These are phyloP conservation scores for Brachyptera risi DNA, from an alignment of 2,888 invertebrate genomes.

Conservation along the genomic window DNA sequence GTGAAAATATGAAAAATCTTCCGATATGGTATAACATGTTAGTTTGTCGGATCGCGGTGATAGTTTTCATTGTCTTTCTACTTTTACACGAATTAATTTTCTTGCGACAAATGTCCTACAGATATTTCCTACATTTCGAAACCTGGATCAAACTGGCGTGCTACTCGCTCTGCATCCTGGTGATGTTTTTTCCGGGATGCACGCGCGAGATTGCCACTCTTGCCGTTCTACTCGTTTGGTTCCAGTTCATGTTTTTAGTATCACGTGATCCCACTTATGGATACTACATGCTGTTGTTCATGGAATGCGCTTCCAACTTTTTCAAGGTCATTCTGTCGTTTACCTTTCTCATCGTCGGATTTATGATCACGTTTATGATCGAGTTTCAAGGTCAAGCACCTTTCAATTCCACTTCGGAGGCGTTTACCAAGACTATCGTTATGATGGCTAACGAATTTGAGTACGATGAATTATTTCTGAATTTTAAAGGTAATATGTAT, in stretches of 20 bases:
- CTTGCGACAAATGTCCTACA: background rate
- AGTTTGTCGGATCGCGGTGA: background rate
- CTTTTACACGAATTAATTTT: background rate
- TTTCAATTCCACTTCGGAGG: background rate
- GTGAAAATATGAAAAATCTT: background rate
- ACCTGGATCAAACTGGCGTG: background rate
- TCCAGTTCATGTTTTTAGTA: background rate
- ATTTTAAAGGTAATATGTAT: background rate
- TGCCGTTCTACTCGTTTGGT: background rate
- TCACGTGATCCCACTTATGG: background rate
- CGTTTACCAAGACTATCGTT: constrained; percentile 3
- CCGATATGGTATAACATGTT: background rate
- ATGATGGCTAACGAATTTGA: constrained; percentile 17
- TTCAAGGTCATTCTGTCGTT: background rate
- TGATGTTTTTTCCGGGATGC: background rate
- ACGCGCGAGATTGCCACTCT: background rate
- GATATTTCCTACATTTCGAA: background rate
- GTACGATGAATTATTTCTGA: background rate
- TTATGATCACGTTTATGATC: background rate
- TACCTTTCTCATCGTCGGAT: background rate
- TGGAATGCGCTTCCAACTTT: background rate
- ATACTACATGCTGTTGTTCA: constrained; percentile 2
- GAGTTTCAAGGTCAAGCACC: background rate
- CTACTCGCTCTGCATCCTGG: background rate
- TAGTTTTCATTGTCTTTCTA: background rate